Evolutionary conservation across 92 coral and sea anemone species (phyloP), one percentile per base, ranked within the genome.

Genomic region (Heliopora coerulea): DNA sequence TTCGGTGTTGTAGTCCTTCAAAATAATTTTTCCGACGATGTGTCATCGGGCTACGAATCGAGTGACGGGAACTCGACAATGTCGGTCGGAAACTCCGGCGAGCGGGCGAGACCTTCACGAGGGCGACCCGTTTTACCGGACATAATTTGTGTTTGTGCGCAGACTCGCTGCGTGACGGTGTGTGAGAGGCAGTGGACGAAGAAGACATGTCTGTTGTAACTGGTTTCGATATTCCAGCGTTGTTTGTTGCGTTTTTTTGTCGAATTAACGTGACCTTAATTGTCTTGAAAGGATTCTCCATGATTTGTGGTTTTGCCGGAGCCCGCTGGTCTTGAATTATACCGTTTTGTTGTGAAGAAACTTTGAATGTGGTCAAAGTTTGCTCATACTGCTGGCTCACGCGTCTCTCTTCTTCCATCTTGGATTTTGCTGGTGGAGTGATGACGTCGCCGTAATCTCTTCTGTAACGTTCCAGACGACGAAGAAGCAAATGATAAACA

Each of bases 401-500:
- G 1, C 30, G 30, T 23, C 9, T 23, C 9, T 28, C 23, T 29
- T 56, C 8, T 5, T 56, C 58, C 13, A 23, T 17, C 33, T 3
- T 8, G 61, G 15, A 3, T 5, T 23, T 8, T 68, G 56, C 8
- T 67, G 74, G 34, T 30, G 29, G 0, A 26, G 18, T 54, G 31
- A 54, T 50, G 30, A 30, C 44, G 12, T 35, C 54, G 21, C 8
- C n/a, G 48, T 70, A 40, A 25, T 70, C 77, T 54, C 64, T 57
- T 23, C 54, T 40, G 83, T 84, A 89, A 65, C 83, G 84, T 26
- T 82, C 66, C 11, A 89, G 83, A 40, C 86, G 88, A 25, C 83
- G 84, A 31, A 56, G 59, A 3, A 89, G 73, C 34, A 89, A 86
- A 37, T 89, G 89, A 49, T 89, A 89, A 14, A 89, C 91, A 79